Base-by-base conservation (phyloP, 2,113 vertebrate species). In the Ploceus nigricollis region DNA sequence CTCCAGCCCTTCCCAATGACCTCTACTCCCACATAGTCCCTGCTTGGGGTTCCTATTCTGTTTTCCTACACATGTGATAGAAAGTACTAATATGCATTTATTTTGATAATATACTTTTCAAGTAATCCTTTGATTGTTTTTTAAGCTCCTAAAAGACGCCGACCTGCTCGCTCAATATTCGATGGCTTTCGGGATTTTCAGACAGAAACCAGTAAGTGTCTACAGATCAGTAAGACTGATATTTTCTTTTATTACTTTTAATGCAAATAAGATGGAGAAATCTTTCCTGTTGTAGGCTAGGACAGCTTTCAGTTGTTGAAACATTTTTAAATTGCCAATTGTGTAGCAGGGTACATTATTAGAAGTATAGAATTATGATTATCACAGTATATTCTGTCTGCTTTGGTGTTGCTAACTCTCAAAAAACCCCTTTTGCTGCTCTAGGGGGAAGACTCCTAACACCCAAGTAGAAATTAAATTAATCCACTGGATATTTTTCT, bases 151-250 rank as follows among this genome's bases (percentile, higher is more conserved):
- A 99, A 99, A 97, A 98, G 99, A 94, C 98, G 99, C 93, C 98
- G 99, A 96, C 99, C 99, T 54, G 99, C 99, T 33, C 98, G 99
- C 86, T 99, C 99, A 44, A 99, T 99, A 98, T 99, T 99, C 94
- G 99, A 99, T 86, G 99, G 99, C 82, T 99, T 99, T 97, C 98
- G 99, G 87, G 99, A 99, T 97, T 99, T 99, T 95, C 99, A 99
- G 91, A 99, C 99, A 79, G 99, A 99, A 98, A 99, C 99, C 86
- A 99, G 99, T 99, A 98, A 96, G 98, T 98, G 96, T 97, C 93
- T 97, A 20, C 91, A 63, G 56, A 95, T 56, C 76, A 98, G 87
- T 87, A 90, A 86, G 68, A 11, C 31, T 68, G 28, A 60, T 4
- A 3, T 8, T 90, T 35, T 40, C 0, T 31, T 71, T 76, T 33